Percentiles rank a stretch among this genome's conserved stretches.
Evolutionary conservation across 2,888 invertebrate species (phyloP).

Genomic region (Uloborus plumipes): DNA sequence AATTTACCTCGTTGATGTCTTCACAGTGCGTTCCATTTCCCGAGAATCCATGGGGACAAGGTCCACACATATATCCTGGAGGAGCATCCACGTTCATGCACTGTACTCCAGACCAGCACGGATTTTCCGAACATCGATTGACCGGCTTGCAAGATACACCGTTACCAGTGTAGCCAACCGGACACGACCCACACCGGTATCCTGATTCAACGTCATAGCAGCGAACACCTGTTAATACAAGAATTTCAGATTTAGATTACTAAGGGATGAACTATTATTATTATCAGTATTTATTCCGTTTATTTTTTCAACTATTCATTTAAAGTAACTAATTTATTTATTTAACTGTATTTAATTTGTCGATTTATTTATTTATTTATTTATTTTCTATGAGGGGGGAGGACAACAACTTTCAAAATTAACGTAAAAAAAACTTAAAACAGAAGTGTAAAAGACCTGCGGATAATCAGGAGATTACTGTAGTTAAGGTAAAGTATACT

Average conservation of each 20-base stretch:
- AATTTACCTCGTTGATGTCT: conserved; percentile 80
- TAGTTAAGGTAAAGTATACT: too few species aligned
- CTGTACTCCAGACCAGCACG: conserved; percentile 80
- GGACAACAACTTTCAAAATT: too few species aligned
- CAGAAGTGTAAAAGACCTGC: too few species aligned
- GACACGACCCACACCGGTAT: conserved; percentile 81
- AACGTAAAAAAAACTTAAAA: too few species aligned
- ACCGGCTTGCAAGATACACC: conserved; percentile 80
- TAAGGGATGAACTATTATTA: too few species aligned
- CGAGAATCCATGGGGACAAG: conserved; percentile 81
- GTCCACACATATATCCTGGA: conserved; percentile 77
- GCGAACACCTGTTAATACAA: conserved; percentile 74
- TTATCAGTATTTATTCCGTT: too few species aligned
- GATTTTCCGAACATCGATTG: conserved; percentile 72
- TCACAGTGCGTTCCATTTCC: conserved; percentile 83
- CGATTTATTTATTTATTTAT: too few species aligned
- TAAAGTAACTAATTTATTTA: too few species aligned
- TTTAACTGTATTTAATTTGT: too few species aligned
- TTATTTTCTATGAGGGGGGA: too few species aligned
- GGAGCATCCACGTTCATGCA: conserved; percentile 77
- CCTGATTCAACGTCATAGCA: conserved; percentile 76
- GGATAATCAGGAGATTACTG: too few species aligned
- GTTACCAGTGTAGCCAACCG: conserved; percentile 81
- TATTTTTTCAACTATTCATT: too few species aligned
- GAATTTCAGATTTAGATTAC: background rate